These are phyloP conservation scores for Moxostoma hubbsi DNA, from an alignment of 2,797 vertebrate species.

Conservation along the genomic window DNA sequence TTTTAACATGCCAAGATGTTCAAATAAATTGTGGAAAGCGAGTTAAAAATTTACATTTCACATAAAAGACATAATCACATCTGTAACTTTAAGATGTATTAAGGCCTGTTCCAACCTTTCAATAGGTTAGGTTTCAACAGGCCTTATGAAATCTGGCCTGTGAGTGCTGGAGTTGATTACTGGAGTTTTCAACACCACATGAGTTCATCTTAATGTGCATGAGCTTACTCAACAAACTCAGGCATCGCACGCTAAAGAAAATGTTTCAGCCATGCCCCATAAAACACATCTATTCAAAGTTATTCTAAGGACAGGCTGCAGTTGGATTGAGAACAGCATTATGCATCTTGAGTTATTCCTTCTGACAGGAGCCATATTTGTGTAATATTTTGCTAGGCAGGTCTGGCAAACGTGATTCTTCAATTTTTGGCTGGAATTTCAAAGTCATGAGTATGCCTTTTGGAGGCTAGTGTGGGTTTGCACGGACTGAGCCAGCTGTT, in stretches of 20 bases:
- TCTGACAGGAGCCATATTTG: slow-evolving; percentile 33
- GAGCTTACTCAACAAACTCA: not conserved
- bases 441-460: slow-evolving; percentile 15
- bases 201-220: not conserved
- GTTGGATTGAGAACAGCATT: slow-evolving; percentile 30
- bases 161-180: not conserved
- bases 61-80: not conserved
- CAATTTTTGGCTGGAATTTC: slow-evolving; percentile 19
- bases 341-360: slow-evolving; percentile 19
- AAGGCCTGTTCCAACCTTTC: not conserved
- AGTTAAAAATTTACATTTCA: not conserved
- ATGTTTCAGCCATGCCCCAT: not conserved
- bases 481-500: not conserved
- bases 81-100: not conserved
- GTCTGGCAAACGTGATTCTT: slow-evolving; percentile 20
- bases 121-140: not conserved
- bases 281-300: slow-evolving; percentile 5
- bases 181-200: slow-evolving; percentile 3
- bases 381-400: slow-evolving; percentile 12
- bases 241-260: not conserved
- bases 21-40: not conserved
- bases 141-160: not conserved
- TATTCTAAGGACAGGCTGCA: slow-evolving; percentile 24
- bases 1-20: not conserved
- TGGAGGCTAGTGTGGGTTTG: slow-evolving; percentile 14